A percentile compares a stretch with the other conserved stretches of the same genome.
These are phyloP conservation scores for Colostygia pectinataria DNA, from an alignment of 2,888 invertebrate species.

Conservation along the genomic window DNA sequence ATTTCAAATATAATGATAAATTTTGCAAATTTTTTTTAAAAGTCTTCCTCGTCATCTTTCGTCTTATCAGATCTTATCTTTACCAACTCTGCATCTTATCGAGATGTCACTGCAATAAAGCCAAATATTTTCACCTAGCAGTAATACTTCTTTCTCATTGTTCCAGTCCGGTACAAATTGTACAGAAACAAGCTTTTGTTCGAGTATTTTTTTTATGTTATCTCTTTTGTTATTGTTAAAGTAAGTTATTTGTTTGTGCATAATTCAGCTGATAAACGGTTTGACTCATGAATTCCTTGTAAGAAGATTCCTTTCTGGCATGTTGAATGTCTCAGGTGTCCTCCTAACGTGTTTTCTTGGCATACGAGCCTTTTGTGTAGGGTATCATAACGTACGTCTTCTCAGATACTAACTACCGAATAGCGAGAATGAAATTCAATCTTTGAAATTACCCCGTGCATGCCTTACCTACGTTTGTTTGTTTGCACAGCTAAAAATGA, in stretches of 20 bases:
- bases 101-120: constrained; percentile 33
- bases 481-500: background rate
- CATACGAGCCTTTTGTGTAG: constrained; percentile 4
- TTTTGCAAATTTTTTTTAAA: too few relatives aligned
- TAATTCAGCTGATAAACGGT: constrained; percentile 6
- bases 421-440: constrained; percentile 34
- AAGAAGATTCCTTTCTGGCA: background rate
- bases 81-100: too few relatives aligned
- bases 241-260: constrained; percentile 4
- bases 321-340: constrained; percentile 17
- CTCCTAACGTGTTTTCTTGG: constrained; percentile 8
- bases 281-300: constrained; percentile 17
- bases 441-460: constrained; percentile 20
- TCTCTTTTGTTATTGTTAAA: constrained; percentile 22
- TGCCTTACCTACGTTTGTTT: background rate
- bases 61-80: too few relatives aligned
- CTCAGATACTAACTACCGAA: constrained; percentile 27
- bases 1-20: too few relatives aligned
- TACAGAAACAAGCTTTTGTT: constrained; percentile 10
- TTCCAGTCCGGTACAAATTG: constrained; percentile 17
- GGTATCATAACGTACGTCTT: constrained; percentile 19
- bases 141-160: constrained; percentile 32
- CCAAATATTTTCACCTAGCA: constrained; percentile 29
- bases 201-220: constrained; percentile 27
- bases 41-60: too few relatives aligned